These are phyloP conservation scores for Lepidurus apus DNA, from an alignment of 1,140 invertebrate species.

Conservation along the genomic window DNA sequence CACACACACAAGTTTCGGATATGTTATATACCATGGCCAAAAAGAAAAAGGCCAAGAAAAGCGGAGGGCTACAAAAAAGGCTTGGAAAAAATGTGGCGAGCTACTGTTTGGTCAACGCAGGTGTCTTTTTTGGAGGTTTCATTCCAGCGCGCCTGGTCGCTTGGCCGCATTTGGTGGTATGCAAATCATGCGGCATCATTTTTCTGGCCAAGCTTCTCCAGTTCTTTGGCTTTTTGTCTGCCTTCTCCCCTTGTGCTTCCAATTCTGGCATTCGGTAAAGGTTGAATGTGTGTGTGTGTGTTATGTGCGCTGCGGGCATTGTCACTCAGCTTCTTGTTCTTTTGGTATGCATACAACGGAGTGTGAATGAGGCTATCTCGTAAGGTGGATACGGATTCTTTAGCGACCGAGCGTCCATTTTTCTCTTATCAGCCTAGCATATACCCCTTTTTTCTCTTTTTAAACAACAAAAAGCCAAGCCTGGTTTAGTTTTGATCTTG, in stretches of 20 bases:
- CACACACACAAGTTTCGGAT: not conserved
- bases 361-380: constrained; percentile 4
- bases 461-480: not conserved
- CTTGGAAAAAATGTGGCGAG: not conserved
- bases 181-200: constrained; percentile 21
- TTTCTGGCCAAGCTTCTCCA: not conserved
- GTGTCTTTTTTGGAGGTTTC: constrained; percentile 21
- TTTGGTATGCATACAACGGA: not conserved
- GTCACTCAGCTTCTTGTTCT: constrained; percentile 1
- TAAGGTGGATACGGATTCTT: not conserved
- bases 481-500: no score
- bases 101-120: constrained; percentile 21
- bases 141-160: constrained; percentile 16
- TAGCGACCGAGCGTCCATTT: not conserved
- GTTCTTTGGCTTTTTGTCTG: not conserved
- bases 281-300: not conserved
- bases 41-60: not conserved
- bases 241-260: not conserved
- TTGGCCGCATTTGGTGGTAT: constrained; percentile 21
- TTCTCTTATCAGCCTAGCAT: not conserved
- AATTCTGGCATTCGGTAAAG: not conserved
- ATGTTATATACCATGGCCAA: constrained; percentile 1
- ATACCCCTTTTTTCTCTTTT: not conserved
- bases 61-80: not conserved
- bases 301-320: not conserved